Base-by-base conservation (phyloP, 2,888 invertebrate species). In the Epinotia bilunana region DNA sequence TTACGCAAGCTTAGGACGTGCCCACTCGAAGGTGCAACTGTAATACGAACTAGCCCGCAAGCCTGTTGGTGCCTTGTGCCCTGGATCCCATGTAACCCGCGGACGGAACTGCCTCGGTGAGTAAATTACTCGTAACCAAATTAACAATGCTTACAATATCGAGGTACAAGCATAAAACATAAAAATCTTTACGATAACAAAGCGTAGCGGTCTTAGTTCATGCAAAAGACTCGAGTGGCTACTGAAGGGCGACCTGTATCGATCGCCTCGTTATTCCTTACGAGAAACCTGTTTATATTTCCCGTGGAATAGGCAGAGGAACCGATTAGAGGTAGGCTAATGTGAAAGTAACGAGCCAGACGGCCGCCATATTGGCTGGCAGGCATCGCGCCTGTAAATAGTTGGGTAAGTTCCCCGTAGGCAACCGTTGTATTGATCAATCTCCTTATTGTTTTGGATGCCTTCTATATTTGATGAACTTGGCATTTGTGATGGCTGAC, bases 1-100 rank as follows among this genome's bases (percentile, higher is more conserved):
- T 91, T 93, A 92, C 91, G 91, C 92, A 91, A 92, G 90, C 89
- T 87, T 84, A 87, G 85, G 86, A 87, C 86, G 83, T 89, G 90
- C 84, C 85, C 80, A 84, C 83, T 83, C 85, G 85, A 84, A 87
- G 89, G 90, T 88, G 90, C 85, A 82, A 84, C 85, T 82, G 83
- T 82, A 81, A 80, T 80, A 82, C 82, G 86, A 86, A 84, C 87
- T 85, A 84, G 85, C 81, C 81, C 82, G 78, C 79, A 78, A 77
- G 77, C 71, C 77, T 82, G 81, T 79, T 81, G 86, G 86, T 87
- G 88, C 84, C 84, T 86, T 86, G 86, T 82, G 81, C 86, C 81
- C 80, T 81, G 83, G 85, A 82, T 86, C 90, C 85, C 90, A 91
- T 93, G 92, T 91, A 88, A 91, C 87, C 81, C 85, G 81, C 83